Percentiles rank a stretch among this genome's conserved stretches.
phyloP scores from a whole-genome alignment of 2,888 invertebrate species.

The Mythimna loreyi region DNA sequence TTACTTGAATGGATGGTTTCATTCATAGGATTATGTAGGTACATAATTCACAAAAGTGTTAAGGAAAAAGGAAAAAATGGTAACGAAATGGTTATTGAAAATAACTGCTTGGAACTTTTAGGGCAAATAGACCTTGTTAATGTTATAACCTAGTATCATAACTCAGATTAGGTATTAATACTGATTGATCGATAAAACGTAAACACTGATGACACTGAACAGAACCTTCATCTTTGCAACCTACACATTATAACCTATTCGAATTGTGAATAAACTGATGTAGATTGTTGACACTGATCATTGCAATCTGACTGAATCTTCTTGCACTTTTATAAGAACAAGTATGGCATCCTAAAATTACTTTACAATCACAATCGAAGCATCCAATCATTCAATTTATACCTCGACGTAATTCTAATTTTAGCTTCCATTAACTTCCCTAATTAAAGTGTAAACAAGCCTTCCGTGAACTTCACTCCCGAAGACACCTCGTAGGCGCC shows the following conservation, averaged over 20 bases:
- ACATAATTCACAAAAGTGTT: too few relatives aligned
- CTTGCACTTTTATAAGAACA: neutral
- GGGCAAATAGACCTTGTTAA: neutral
- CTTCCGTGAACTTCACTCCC: conserved; percentile 28
- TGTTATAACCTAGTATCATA: neutral
- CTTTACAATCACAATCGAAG: neutral
- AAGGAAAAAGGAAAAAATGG: neutral
- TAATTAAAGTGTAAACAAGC: conserved; percentile 37
- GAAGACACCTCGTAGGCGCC: conserved; percentile 21
- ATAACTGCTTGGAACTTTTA: neutral
- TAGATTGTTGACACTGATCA: conserved; percentile 10
- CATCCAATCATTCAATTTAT: conserved; percentile 10
- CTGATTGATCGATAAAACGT: conserved; percentile 9
- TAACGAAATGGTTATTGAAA: neutral
- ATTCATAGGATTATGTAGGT: too few relatives aligned
- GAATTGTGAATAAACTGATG: conserved; percentile 8
- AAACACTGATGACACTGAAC: conserved; percentile 29
- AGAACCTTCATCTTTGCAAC: conserved; percentile 11
- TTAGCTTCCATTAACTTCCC: conserved; percentile 21
- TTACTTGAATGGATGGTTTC: too few relatives aligned
- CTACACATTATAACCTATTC: conserved; percentile 10
- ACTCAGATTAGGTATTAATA: conserved; percentile 5
- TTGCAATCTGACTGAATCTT: conserved; percentile 16
- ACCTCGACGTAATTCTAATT: conserved; percentile 10
- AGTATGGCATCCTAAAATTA: neutral